Evolutionary conservation across 2,113 vertebrate genomes (phyloP), one percentile per base, ranked within the genome.

Genomic region (Alethe castanea): DNA sequence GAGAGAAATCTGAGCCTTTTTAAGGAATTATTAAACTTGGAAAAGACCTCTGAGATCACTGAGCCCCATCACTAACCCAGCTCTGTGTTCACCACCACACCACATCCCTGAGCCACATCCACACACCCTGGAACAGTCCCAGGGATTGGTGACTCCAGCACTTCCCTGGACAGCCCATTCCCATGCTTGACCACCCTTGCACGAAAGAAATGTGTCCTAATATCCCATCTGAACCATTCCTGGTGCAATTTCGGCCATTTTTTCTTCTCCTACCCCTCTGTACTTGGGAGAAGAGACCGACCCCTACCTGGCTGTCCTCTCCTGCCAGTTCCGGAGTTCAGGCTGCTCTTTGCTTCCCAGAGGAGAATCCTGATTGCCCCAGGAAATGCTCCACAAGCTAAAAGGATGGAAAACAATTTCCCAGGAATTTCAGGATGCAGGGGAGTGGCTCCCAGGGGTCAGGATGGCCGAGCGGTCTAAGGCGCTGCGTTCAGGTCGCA

Each of bases 391-490:
- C 6, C 44, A 16, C n/a, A 5, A 12, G 1, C 11, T 14, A 12
- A 15, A 35, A 62, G 23, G 54, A 14, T 4, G 13, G 11, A 18
- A 77, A 40, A 17, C 4, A 16, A 19, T 29, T 42, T 54, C 9
- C 14, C 69, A 11, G 25, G 22, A 31, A 42, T 25, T 42, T 13
- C 2, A 19, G 22, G 22, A 36, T 2, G 11, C 5, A 40, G 4
- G 1, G 0, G 0, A 0, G 0, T 0, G 1, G 0, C 0, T 0
- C 1, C 1, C 20, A 33, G 0, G 0, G 4, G 97, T 98, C 97
- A 98, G 97, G 97, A 98, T 98, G 98, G 97, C 98, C 96, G 97
- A 98, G 97, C 96, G 97, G 97, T 98, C 97, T 98, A 98, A 98
- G 97, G 98, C 94, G 97, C 97, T 98, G 98, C 94, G 96, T 98